Evolutionary conservation across 2,888 invertebrate genomes (phyloP), one percentile per base, ranked within the genome.

Genomic region (Ophraella communa): DNA sequence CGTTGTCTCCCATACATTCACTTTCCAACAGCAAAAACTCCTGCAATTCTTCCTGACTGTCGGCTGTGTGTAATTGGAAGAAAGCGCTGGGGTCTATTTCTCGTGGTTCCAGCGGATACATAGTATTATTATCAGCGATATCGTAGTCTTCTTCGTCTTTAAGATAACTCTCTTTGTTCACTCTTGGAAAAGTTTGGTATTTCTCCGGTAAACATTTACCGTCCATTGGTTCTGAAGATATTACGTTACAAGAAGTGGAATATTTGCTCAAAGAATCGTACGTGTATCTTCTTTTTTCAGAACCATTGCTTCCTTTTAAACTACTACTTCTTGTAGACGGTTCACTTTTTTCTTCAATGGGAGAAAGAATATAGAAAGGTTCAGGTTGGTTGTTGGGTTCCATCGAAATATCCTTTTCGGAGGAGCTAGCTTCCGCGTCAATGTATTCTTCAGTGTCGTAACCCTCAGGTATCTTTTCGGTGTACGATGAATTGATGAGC

Each of bases 11-110:
- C 82, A 84, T 85, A 71, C 87, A 88, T 76, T 87, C 85, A 72
- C 86, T 87, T 77, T 88, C 87, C 11, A 88, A 76, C 54, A 88
- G 77, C 60, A 88, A 79, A 77, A 88, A 88, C 76, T 88, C 87
- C 72, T 87, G 87, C 35, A 88, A 78, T 69, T 88, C 87, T 71
- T 88, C 87, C 71, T 86, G 86, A 73, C 87, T 87, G 67, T 87
- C 86, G 3, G 86, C 86, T 0, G 85, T 86, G 71, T 87, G 87
- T 14, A 87, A 76, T 74, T 87, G 87, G 61, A 84, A 85, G 69
- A 85, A 87, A 23, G 81, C 82, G 59, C 84, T 84, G 1, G 86
- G 83, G 71, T 87, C 87, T 54, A 88, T 80, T 77, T 87, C 87
- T 65, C 87, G 77, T 0, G 87, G 87, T 73, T 87, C 87, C 52